A percentile compares a stretch with the other conserved stretches of the same genome.
These are phyloP conservation scores for Dryobates pubescens DNA, from an alignment of 2,797 vertebrate genomes.

Conservation along the genomic window DNA sequence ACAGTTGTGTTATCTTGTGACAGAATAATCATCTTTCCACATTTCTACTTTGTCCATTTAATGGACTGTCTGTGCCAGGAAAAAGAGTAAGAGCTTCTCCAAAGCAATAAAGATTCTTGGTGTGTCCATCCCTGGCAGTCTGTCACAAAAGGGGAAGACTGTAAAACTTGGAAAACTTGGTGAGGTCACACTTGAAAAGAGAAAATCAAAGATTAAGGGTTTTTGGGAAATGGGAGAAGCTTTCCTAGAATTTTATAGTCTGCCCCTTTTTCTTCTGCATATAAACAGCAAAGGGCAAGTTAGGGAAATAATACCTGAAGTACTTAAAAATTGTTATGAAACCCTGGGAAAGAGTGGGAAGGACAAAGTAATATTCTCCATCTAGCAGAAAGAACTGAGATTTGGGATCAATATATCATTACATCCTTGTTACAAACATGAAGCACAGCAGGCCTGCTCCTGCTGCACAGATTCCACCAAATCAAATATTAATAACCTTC, in stretches of 20 bases:
- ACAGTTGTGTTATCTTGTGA: not conserved
- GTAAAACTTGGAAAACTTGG: slow-evolving; percentile 23
- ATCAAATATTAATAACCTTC: not conserved
- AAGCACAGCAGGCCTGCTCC: not conserved
- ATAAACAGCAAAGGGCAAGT: not conserved
- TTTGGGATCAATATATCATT: not conserved
- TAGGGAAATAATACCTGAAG: not conserved
- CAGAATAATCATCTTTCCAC: slow-evolving; percentile 26
- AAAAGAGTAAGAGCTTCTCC: slow-evolving; percentile 9
- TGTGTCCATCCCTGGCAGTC: not conserved
- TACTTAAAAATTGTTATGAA: not conserved
- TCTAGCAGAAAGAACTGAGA: not conserved
- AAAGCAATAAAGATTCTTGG: slow-evolving; percentile 25
- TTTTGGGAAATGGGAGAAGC: not conserved
- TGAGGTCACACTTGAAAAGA: slow-evolving; percentile 2
- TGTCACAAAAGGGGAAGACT: not conserved
- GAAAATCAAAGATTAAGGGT: not conserved
- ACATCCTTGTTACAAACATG: not conserved
- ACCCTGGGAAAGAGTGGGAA: not conserved
- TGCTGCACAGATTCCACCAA: not conserved
- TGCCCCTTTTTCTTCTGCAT: not conserved
- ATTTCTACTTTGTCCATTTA: slow-evolving; percentile 9
- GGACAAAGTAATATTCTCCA: not conserved
- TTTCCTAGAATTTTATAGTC: not conserved
- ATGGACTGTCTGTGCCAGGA: slow-evolving; percentile 9